Conservation (phyloP, 2,797 vertebrate genomes). For the Strix occidentalis region DNA sequence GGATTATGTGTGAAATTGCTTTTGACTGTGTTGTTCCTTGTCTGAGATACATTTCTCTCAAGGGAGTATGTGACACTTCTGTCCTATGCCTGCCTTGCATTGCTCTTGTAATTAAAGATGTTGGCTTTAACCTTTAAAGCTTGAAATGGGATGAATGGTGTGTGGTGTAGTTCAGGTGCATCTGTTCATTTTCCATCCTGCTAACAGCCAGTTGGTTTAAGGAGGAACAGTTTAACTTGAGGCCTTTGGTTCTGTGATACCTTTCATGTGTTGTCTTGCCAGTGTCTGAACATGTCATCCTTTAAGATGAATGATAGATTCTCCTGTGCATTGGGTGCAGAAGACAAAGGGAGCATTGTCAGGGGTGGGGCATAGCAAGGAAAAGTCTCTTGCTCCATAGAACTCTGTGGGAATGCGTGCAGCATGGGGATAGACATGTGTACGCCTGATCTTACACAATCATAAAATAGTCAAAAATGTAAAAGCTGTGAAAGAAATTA, state of each 20-base stretch:
- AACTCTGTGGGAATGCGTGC: not conserved
- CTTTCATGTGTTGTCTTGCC: not conserved
- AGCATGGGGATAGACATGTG: too few relatives aligned
- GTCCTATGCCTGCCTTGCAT: not conserved
- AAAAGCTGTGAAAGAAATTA: not conserved
- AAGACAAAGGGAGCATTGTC: not conserved
- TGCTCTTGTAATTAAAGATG: not conserved
- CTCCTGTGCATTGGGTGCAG: not conserved
- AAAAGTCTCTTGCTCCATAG: not conserved
- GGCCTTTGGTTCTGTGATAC: not conserved
- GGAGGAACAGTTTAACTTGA: not conserved
- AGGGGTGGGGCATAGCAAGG: rapidly evolving
- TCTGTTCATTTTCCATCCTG: not conserved
- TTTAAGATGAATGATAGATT: not conserved
- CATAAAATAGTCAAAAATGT: not conserved
- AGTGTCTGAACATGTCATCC: not conserved
- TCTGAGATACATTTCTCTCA: conserved; percentile 9
- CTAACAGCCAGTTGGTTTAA: not conserved
- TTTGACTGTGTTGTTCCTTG: not conserved
- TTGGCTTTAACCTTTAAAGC: conserved; percentile 35
- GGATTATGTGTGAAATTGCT: conserved; percentile 14
- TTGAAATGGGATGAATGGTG: not conserved
- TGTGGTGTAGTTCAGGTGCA: not conserved
- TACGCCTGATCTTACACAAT: not conserved
- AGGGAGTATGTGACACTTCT: not conserved